These are phyloP conservation scores for Kobus ellipsiprymnus DNA, from an alignment of 2,113 vertebrate species.

Conservation along the genomic window DNA sequence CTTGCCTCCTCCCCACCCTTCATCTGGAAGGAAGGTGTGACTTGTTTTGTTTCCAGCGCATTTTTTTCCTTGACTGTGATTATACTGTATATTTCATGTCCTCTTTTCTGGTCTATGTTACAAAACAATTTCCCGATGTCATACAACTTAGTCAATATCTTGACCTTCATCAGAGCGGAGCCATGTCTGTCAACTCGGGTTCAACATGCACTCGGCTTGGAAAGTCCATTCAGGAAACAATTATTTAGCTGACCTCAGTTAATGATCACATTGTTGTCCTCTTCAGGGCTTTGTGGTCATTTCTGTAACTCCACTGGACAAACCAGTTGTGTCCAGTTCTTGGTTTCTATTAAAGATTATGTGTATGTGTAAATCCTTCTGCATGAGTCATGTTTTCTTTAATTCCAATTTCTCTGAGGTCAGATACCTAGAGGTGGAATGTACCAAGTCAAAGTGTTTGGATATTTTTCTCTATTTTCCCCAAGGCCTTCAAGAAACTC, in stretches of 20 bases:
- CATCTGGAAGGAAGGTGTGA: neutral
- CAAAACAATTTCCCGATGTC: neutral
- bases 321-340: neutral
- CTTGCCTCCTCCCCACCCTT: neutral
- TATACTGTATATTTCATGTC: neutral
- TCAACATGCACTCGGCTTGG: neutral
- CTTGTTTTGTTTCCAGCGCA: neutral
- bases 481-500: neutral
- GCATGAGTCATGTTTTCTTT: neutral
- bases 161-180: neutral
- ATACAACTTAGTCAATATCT: neutral
- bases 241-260: neutral
- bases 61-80: neutral
- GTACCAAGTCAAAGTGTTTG: neutral
- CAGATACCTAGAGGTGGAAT: neutral
- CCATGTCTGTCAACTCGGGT: neutral
- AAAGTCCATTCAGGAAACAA: neutral
- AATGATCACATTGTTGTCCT: neutral
- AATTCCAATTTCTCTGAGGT: neutral
- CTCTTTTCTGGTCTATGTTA: neutral
- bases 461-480: neutral
- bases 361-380: neutral
- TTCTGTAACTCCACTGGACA: neutral
- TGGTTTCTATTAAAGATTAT: neutral
- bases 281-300: neutral